Evolutionary conservation across 1,140 invertebrate species (phyloP).

Genomic region (Acyrthosiphon pisum): DNA sequence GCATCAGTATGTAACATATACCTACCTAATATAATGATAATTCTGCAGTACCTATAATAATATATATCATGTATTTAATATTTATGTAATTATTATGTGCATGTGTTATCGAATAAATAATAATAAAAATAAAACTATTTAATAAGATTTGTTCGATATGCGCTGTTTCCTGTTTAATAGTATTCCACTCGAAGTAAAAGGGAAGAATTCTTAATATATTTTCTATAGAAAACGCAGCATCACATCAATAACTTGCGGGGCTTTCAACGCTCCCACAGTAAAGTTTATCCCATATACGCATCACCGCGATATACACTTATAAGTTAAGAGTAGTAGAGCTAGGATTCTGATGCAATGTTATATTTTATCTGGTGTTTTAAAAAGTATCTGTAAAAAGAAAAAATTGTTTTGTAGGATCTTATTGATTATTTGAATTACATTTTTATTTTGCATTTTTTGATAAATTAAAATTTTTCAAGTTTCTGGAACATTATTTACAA

Average conservation of each 20-base stretch:
- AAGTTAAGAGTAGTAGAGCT: not conserved
- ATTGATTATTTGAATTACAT: too few species aligned
- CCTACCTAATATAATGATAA: too few species aligned
- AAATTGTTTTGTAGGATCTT: too few species aligned
- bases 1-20: too few species aligned
- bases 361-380: not conserved
- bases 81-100: not conserved
- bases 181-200: not conserved
- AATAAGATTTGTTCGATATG: not conserved
- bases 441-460: too few species aligned
- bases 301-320: not conserved
- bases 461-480: too few species aligned
- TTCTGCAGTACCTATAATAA: too few species aligned
- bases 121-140: not conserved
- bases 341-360: not conserved
- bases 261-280: too few species aligned
- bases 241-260: not conserved
- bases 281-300: not conserved
- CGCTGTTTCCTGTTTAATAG: not conserved
- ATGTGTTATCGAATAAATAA: not conserved
- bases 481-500: too few species aligned
- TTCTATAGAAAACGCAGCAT: not conserved
- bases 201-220: not conserved
- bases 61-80: too few species aligned
- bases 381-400: not conserved